Conservation (phyloP, 2,113 vertebrate species). For the Carettochelys insculpta region DNA sequence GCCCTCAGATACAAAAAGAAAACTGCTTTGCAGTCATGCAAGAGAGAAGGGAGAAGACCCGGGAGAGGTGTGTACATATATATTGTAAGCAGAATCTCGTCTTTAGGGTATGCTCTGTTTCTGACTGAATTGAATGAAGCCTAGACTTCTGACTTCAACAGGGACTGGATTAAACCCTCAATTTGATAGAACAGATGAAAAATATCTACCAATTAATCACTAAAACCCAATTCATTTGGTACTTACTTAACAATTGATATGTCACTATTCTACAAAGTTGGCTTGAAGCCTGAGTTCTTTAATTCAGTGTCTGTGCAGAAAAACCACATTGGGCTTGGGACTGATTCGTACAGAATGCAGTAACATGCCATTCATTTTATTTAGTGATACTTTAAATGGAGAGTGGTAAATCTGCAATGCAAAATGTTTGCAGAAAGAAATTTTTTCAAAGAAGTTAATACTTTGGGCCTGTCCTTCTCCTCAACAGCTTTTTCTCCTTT, state of each 20-base stretch:
- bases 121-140: not conserved
- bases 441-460: not conserved
- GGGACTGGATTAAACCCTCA: not conserved
- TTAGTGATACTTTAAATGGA: not conserved
- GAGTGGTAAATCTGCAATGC: not conserved
- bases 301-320: not conserved
- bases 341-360: not conserved
- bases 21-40: not conserved
- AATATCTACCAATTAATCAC: not conserved
- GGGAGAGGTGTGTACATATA: not conserved
- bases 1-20: not conserved
- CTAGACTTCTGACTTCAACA: not conserved
- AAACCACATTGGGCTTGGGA: not conserved
- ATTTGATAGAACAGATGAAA: not conserved
- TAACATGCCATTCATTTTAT: not conserved
- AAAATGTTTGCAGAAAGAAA: not conserved
- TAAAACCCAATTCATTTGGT: not conserved
- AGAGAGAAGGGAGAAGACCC: not conserved
- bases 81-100: not conserved
- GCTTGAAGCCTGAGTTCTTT: not conserved
- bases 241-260: not conserved
- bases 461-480: not conserved
- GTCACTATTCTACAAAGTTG: not conserved
- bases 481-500: not conserved
- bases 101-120: not conserved